Conservation (phyloP, 2,797 vertebrate genomes). For the Melanotaenia maccullochi region DNA sequence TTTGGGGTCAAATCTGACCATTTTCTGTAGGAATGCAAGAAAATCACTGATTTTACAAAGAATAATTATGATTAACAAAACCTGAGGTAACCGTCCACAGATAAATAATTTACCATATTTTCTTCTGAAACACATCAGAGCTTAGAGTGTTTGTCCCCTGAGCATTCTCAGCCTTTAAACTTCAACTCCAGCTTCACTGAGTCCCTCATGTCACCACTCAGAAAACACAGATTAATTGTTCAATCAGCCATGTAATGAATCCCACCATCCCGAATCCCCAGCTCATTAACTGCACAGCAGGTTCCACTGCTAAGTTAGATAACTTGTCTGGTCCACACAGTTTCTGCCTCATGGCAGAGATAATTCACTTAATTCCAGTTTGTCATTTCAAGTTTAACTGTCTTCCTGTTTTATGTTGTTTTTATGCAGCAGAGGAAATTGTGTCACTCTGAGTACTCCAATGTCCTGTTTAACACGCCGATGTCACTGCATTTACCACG, state of each 20-base stretch:
- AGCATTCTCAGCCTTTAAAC: not conserved
- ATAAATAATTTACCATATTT: not conserved
- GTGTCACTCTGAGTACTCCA: not conserved
- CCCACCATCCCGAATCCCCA: constrained; percentile 41
- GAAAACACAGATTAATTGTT: constrained; percentile 50
- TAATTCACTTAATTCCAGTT: constrained; percentile 21
- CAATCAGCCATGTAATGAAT: constrained; percentile 64
- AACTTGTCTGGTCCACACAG: constrained; percentile 19
- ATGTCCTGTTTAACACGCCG: constrained; percentile 23
- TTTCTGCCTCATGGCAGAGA: constrained; percentile 21
- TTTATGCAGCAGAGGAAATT: not conserved
- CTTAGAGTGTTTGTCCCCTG: not conserved
- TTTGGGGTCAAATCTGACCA: too few species aligned
- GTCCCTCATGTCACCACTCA: constrained; percentile 39
- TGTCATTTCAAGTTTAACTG: not conserved
- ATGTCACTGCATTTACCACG: constrained; percentile 36
- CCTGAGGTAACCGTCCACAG: not conserved
- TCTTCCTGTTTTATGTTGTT: not conserved
- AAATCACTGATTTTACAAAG: not conserved
- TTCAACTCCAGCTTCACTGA: constrained; percentile 4
- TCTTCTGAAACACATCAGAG: not conserved
- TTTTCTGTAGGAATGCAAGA: not conserved
- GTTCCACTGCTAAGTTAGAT: constrained; percentile 39
- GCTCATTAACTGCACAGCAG: constrained; percentile 64
- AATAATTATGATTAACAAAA: not conserved